A percentile compares a stretch with the other conserved stretches of the same genome.
These are phyloP conservation scores for Hyposoter dolosus DNA, from an alignment of 2,888 invertebrate species.

Conservation along the genomic window DNA sequence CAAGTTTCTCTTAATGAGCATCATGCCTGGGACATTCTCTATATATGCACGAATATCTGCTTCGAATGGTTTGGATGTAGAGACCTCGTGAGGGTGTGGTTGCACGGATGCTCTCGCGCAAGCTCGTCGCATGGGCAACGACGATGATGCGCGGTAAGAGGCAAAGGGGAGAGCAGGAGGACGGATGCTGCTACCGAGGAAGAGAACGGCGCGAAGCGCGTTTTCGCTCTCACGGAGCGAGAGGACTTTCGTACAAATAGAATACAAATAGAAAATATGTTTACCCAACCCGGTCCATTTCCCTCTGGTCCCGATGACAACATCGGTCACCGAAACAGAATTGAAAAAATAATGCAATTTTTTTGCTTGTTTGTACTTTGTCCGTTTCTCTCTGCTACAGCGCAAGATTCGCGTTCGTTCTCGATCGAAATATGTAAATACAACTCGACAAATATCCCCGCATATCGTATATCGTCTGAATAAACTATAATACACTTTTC, in stretches of 20 bases:
- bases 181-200: background rate
- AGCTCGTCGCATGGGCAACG: slow-evolving; percentile 39
- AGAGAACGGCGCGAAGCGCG: slow-evolving; percentile 9
- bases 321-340: slow-evolving; percentile 47
- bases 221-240: slow-evolving; percentile 51
- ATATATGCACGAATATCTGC: background rate
- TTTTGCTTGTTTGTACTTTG: slow-evolving; percentile 22
- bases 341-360: slow-evolving; percentile 51
- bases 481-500: background rate
- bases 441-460: background rate
- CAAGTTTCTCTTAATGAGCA: background rate
- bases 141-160: slow-evolving; percentile 42
- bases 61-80: slow-evolving; percentile 5
- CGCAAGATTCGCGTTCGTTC: slow-evolving; percentile 23
- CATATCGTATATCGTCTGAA: background rate
- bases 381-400: background rate
- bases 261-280: slow-evolving; percentile 82
- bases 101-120: slow-evolving; percentile 38
- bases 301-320: slow-evolving; percentile 43
- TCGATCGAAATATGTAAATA: slow-evolving; percentile 47
- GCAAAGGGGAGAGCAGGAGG: slow-evolving; percentile 42
- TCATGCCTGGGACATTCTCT: background rate
- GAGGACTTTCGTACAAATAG: slow-evolving; percentile 76
- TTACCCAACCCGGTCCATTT: slow-evolving; percentile 70
- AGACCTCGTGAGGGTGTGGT: slow-evolving; percentile 49